Base-by-base conservation (phyloP, 2,113 vertebrate species). In the Anarhynchus alexandrinus region DNA sequence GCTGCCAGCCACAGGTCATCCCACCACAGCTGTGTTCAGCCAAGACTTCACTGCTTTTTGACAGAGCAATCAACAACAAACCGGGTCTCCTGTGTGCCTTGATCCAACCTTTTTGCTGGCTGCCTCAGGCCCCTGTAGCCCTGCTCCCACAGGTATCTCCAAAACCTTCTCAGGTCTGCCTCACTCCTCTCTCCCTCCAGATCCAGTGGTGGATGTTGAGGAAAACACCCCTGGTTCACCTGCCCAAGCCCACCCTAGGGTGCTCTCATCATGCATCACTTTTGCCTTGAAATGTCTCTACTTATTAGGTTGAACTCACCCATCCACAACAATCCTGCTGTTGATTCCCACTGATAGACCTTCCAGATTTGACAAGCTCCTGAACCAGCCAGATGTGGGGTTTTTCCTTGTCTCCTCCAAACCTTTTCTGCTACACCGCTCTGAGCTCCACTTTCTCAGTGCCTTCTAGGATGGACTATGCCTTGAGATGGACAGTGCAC, bases 401-500 rank as follows among this genome's bases (percentile, higher is more conserved):
- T 16, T 16, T 42, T 67, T 59, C 45, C 25, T 12, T 15, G 47
- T 83, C 43, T 82, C 40, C 22, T 80, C 64, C 30, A 74, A 65
- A 52, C 21, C 4, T 23, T 58, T 36, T 26, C 54, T 73, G n/a
- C 15, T 64, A 57, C 19, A 8, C 17, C 59, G 10, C 40, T 69
- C 62, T 65, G 49, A 86, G 20, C 23, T 84, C 9, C 34, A 26
- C 18, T 73, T 89, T 54, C 25, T 72, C 57, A 29, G 15, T n/a
- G 32, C 8, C 25, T 69, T 89, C 32, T 69, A 73, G 29, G 13
- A 69, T 38, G 49, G 47, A 49, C 21, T 19, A 25, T 1, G 1
- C 15, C 49, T 87, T 0, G 0, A 43, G 3, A 61, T 30, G 34
- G 26, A 51, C 29, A 47, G 22, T 10, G 32, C 9, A 42, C 19